Conservation (phyloP, 2,797 vertebrate genomes). For the Sardinella longiceps region DNA sequence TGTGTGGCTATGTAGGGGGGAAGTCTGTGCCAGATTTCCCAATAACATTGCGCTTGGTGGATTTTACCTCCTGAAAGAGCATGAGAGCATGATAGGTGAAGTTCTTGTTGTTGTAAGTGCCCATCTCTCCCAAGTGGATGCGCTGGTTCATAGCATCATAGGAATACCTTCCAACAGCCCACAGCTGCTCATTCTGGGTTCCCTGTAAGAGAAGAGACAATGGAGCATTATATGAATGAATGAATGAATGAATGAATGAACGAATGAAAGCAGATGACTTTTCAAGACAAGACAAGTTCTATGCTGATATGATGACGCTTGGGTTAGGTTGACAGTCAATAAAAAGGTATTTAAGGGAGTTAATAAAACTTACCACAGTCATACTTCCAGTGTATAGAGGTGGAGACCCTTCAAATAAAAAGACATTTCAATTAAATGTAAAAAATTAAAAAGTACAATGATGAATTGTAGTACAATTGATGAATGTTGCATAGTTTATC, state of each 20-base stretch:
- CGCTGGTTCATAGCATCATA: conserved; percentile 66
- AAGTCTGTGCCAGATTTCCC: no score
- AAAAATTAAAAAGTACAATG: background rate
- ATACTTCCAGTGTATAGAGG: conserved; percentile 64
- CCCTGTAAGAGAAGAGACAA: conserved; percentile 49
- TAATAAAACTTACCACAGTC: conserved; percentile 63
- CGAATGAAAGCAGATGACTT: background rate
- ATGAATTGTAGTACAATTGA: no score
- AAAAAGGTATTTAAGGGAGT: background rate
- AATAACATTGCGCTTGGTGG: background rate
- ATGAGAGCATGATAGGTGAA: conserved; percentile 63
- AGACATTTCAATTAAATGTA: background rate
- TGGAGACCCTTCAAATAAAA: conserved; percentile 62
- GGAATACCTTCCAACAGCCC: conserved; percentile 43
- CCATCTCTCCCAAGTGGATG: conserved; percentile 59
- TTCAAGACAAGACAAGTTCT: background rate
- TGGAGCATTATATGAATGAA: no score
- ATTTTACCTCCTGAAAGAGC: conserved; percentile 69
- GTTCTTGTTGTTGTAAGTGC: conserved; percentile 41
- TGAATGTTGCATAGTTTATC: background rate
- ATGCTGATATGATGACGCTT: background rate
- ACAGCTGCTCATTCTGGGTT: conserved; percentile 60
- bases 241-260: no score
- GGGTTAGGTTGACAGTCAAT: background rate
- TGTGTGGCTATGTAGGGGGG: no score